phyloP scores from a whole-genome alignment of 2,797 vertebrate species.

The Protosalanx chinensis region DNA sequence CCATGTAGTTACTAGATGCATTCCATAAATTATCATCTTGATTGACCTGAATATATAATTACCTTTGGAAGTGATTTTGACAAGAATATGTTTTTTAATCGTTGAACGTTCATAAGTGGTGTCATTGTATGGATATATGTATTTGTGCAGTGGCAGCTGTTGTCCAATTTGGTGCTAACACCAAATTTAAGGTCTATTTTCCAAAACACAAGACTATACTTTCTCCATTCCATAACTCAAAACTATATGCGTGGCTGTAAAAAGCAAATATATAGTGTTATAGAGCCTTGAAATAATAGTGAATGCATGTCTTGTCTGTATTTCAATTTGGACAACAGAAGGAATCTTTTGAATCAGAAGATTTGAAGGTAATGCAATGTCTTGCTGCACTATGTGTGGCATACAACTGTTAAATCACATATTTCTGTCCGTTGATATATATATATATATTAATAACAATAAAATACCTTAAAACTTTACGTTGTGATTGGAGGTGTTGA shows the following conservation, averaged over 20 bases:
- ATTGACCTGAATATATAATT: not conserved
- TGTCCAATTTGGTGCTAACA: slow-evolving; percentile 6
- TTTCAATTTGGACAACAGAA: slow-evolving; percentile 17
- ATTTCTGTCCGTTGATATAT: slow-evolving; percentile 2
- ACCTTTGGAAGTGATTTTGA: not conserved
- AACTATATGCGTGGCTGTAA: not conserved
- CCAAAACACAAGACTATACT: not conserved
- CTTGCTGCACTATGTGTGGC: slow-evolving; percentile 64
- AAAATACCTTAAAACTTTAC: too few relatives aligned
- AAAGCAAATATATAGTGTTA: slow-evolving; percentile 12
- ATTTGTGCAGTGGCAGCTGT: not conserved
- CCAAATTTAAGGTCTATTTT: not conserved
- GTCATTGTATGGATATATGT: slow-evolving; percentile 27
- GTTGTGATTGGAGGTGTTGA: too few relatives aligned
- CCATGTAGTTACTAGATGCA: slow-evolving; percentile 37
- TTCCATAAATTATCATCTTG: slow-evolving; percentile 22
- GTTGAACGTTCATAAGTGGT: slow-evolving; percentile 20
- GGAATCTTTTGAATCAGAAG: slow-evolving; percentile 60
- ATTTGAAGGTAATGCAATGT: slow-evolving; percentile 37
- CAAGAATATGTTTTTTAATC: slow-evolving; percentile 9
- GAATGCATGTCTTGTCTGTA: slow-evolving; percentile 27
- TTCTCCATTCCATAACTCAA: slow-evolving; percentile 8
- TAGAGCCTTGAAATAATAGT: slow-evolving; percentile 30
- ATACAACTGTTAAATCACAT: slow-evolving; percentile 28
- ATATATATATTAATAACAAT: too few relatives aligned